These are phyloP conservation scores for Aphyosemion australe DNA, from an alignment of 2,113 vertebrate species.

Conservation along the genomic window DNA sequence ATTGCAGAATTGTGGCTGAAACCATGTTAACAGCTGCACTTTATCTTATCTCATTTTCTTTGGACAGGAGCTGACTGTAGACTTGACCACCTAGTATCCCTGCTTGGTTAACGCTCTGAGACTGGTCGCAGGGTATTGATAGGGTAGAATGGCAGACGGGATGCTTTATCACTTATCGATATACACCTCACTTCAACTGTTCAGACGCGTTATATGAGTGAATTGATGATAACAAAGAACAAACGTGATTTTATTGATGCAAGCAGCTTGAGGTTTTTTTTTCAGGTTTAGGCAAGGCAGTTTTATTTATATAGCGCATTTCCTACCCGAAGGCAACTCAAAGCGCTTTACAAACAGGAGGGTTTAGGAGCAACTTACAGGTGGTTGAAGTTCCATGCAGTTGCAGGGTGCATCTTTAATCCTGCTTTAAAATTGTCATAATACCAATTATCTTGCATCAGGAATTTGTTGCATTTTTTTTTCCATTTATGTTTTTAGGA, in stretches of 20 bases:
- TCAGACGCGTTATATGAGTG: background rate
- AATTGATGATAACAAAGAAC: background rate
- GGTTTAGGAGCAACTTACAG: constrained; percentile 35
- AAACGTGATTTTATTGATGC: constrained; percentile 4
- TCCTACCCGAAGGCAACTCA: no score
- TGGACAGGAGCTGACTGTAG: constrained; percentile 48
- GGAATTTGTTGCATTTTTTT: no score
- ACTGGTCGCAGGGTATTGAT: background rate
- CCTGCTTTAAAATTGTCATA: background rate
- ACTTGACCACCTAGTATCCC: constrained; percentile 40
- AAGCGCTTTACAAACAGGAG: no score
- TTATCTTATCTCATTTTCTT: constrained; percentile 44
- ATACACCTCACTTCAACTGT: no score
- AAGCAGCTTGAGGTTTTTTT: no score
- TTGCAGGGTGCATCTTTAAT: background rate
- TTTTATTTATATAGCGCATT: no score
- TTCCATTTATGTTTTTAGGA: no score
- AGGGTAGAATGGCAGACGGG: background rate
- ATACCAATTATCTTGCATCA: no score
- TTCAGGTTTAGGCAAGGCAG: no score
- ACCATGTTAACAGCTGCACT: constrained; percentile 31
- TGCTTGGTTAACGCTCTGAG: constrained; percentile 56
- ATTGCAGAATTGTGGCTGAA: constrained; percentile 3
- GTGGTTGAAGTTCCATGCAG: constrained; percentile 43
- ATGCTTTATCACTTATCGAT: background rate